A percentile compares a stretch with the other conserved stretches of the same genome.
phyloP scores from a whole-genome alignment of 2,797 vertebrate species.

The Xenentodon cancila region DNA sequence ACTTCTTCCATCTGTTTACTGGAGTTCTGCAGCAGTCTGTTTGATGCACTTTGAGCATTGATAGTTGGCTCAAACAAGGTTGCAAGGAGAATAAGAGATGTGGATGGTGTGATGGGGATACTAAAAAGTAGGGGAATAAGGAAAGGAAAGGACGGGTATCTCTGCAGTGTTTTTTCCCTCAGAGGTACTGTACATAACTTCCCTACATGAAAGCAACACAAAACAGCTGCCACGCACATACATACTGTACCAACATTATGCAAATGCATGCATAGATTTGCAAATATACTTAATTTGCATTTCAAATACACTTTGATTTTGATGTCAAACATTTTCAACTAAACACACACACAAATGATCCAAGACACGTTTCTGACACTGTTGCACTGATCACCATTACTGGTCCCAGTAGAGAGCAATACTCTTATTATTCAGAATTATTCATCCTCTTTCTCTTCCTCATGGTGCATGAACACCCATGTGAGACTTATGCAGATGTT shows the following conservation, averaged over 20 bases:
- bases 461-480: constrained; percentile 34
- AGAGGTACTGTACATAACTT: constrained; percentile 32
- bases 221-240: constrained; percentile 22
- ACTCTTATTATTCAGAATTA: constrained; percentile 15
- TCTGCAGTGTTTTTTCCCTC: constrained; percentile 27
- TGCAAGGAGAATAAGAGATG: constrained; percentile 2
- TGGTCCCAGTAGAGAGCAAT: constrained; percentile 33
- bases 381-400: constrained; percentile 29
- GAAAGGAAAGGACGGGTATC: constrained; percentile 3
- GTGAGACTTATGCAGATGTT: constrained; percentile 74
- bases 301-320: constrained; percentile 44
- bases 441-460: constrained; percentile 15
- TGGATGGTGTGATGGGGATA: constrained; percentile 13
- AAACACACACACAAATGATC: constrained; percentile 27
- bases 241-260: constrained; percentile 45
- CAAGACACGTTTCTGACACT: constrained; percentile 13
- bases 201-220: constrained; percentile 47
- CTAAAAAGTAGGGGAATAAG: constrained; percentile 4
- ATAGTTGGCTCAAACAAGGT: constrained; percentile 34
- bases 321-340: constrained; percentile 22
- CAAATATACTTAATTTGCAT: constrained; percentile 53
- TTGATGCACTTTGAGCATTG: constrained; percentile 18
- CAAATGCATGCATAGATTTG: constrained; percentile 55
- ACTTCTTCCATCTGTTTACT: constrained; percentile 53
- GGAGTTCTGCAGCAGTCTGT: constrained; percentile 11